Base-by-base conservation (phyloP, 2,888 invertebrate species). In the Carcina quercana region DNA sequence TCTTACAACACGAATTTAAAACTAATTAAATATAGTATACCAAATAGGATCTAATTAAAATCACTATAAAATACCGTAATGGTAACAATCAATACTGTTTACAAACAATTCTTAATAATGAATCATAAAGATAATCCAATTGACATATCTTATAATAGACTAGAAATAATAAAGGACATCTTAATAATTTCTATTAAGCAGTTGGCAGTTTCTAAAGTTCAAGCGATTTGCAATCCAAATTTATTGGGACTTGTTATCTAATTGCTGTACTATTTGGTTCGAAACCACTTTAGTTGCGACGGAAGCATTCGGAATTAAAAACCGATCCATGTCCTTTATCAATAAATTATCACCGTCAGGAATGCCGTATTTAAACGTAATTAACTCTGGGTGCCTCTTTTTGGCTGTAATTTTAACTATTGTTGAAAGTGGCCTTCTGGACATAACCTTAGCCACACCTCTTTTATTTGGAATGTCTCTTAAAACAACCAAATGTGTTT, bases 341-440 rank as follows among this genome's bases (percentile, higher is more conserved):
- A 91, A 85, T 20, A 94, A 80, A 25, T 89, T 88, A 53, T 93
- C 92, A 28, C 92, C 94, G 61, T 94, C 91, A 2, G 91, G 91
- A 34, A 91, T 87, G 3, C 97, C 97, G 67, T 98, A 98, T 68
- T 97, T 96, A 70, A 99, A 98, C 1, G 98, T 98, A 41, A 99
- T 97, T 51, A 98, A 84, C 74, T 98, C 96, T 0, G 98, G 97
- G 66, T 95, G 93, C 34, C 93, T 89, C 68, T 97, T 97, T 67
- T 97, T 96, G 7, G 97, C 97, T 1, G 98, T 98, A 40, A 99
- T 99, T 84, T 96, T 97, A 5, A 98, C 95, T 51, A 99, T 95
- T 30, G 94, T 93, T 2, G 95, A 92, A 32, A 99, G 83, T 0
- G 95, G 94, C 33, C 97, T 88, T 40, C 94, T 89, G 0, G 95